Base-by-base conservation (phyloP, 2,888 invertebrate species). In the Cotesia congregata region DNA sequence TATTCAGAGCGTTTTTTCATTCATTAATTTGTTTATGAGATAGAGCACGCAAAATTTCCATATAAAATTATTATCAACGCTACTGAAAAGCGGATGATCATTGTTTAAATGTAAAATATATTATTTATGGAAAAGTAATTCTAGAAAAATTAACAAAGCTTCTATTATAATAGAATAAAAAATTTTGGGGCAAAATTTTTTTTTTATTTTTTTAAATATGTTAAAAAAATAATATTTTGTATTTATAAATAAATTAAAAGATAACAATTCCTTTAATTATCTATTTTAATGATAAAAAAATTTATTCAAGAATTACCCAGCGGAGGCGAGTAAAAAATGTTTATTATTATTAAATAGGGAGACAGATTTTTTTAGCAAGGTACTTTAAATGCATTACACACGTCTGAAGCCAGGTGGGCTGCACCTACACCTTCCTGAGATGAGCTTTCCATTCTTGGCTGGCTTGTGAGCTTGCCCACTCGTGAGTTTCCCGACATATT, bases 371-470 rank as follows among this genome's bases (percentile, higher is more conserved):
- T 84, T 82, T 81, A 83, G 83, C 81, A 80, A 76, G 78, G 78
- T 81, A 84, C 84, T 86, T 86, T 86, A 86, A 86, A 86, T 86
- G 86, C 86, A 86, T 86, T 85, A 85, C 80, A 82, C 82, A 80
- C 79, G 76, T 81, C 76, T 75, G 76, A 74, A 50, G 50, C 50
- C 50, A 50, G 50, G 9, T 50, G 50, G 50, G 50, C 30, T 30
- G 30, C 30, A 30, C 30, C 30, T 30, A 30, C 3, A 30, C 30
- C 30, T 30, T 30, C 30, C 30, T 50, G 50, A 78, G 76, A 78
- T 67, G 78, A 77, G 70, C 78, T 81, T 79, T 80, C 78, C 79
- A 80, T 81, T 81, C 79, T 74, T 30, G 30, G 30, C 30, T 30
- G 30, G 74, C 77, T 67, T 72, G 69, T 77, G 67, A 71, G 62